phyloP scores from a whole-genome alignment of 2,888 invertebrate genomes.

The Plagiodera versicolora region DNA sequence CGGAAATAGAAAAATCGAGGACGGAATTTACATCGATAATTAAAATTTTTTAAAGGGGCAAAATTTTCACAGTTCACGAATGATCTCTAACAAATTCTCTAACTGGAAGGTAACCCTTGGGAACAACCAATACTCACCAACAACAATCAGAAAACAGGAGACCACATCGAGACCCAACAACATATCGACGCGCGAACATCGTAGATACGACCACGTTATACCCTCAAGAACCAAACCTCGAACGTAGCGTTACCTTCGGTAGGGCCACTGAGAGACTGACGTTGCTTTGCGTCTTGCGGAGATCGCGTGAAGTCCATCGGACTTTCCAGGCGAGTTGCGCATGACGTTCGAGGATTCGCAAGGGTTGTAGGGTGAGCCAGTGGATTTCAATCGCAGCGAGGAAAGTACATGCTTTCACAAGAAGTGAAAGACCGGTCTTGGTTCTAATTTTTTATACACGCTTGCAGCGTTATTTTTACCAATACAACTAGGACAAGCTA shows the following conservation, averaged over 20 bases:
- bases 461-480: no score
- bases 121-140: background rate
- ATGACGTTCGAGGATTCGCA: constrained; percentile 18
- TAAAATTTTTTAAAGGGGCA: no score
- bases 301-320: constrained; percentile 22
- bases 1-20: no score
- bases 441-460: no score
- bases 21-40: no score
- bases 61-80: background rate
- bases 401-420: no score
- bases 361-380: constrained; percentile 19
- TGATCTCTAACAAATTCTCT: background rate
- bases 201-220: background rate
- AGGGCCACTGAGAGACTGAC: constrained; percentile 18
- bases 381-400: background rate
- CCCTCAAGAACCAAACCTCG: background rate
- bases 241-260: background rate
- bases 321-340: constrained; percentile 28
- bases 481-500: no score
- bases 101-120: background rate
- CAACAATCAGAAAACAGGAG: background rate
- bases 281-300: constrained; percentile 13
- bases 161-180: background rate
- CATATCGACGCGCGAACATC: background rate
- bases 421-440: no score